phyloP scores from a whole-genome alignment of 2,888 invertebrate genomes.

The Leistus spinibarbis region DNA sequence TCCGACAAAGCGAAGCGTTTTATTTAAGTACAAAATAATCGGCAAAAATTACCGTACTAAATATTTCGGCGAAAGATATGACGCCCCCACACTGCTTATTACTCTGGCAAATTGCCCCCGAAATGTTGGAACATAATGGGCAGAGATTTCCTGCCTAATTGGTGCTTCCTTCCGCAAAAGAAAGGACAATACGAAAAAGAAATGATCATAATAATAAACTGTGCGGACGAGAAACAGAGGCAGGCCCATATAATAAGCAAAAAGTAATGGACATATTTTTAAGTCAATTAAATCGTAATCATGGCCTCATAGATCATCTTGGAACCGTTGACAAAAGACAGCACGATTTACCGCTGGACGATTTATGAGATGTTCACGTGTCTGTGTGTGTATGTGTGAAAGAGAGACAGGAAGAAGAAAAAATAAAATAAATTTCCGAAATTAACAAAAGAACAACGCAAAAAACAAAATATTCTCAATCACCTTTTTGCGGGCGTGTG shows the following conservation, averaged over 20 bases:
- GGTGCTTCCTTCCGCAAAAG: slow-evolving; percentile 30
- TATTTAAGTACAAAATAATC: slow-evolving; percentile 32
- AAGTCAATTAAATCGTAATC: slow-evolving; percentile 40
- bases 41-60: slow-evolving; percentile 27
- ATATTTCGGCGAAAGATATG: slow-evolving; percentile 31
- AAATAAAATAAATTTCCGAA: slow-evolving; percentile 22
- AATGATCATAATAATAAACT: background rate
- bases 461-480: slow-evolving; percentile 37
- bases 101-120: slow-evolving; percentile 23
- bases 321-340: slow-evolving; percentile 37
- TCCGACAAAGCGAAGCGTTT: slow-evolving; percentile 3
- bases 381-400: background rate
- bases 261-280: slow-evolving; percentile 39
- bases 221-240: background rate
- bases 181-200: background rate
- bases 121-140: slow-evolving; percentile 28
- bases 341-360: slow-evolving; percentile 31
- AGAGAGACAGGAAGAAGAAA: background rate
- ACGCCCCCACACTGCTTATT: slow-evolving; percentile 7
- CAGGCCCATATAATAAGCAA: slow-evolving; percentile 18
- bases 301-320: slow-evolving; percentile 35
- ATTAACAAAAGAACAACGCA: slow-evolving; percentile 36
- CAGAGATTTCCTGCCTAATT: slow-evolving; percentile 30
- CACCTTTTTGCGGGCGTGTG: slow-evolving; percentile 38
- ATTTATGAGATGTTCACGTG: slow-evolving; percentile 25